Evolutionary conservation across 2,888 invertebrate species (phyloP).

Genomic region (Theretra japonica): DNA sequence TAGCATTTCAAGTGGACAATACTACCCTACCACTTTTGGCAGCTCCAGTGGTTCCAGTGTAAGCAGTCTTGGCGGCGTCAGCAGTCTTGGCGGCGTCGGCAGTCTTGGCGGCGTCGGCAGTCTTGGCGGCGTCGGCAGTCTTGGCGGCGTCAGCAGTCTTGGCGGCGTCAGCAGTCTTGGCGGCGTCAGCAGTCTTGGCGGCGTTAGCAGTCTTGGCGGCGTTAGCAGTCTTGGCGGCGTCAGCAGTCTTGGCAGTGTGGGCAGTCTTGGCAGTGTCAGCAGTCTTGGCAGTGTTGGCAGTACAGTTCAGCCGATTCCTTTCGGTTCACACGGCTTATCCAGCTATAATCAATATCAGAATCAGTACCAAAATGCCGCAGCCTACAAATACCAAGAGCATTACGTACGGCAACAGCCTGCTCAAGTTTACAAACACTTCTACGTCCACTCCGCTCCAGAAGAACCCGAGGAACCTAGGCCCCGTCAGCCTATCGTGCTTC

Average conservation of each 20-base stretch:
- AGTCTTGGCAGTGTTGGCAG: neutral
- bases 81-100: neutral
- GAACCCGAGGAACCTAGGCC: conserved; percentile 81
- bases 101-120: neutral
- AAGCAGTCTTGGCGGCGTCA: neutral
- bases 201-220: neutral
- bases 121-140: no score
- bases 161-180: no score
- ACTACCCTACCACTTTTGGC: conserved; percentile 34
- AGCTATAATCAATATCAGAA: conserved; percentile 32
- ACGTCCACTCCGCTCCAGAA: conserved; percentile 78
- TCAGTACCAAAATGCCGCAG: conserved; percentile 48
- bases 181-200: neutral
- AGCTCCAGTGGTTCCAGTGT: conserved; percentile 18
- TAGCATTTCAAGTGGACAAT: conserved; percentile 31
- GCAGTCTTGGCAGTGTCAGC: neutral
- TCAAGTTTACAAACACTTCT: conserved; percentile 86
- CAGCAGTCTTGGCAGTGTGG: neutral
- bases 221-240: neutral
- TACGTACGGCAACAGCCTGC: conserved; percentile 90
- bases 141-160: no score
- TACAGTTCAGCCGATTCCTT: neutral
- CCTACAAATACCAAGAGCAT: conserved; percentile 76
- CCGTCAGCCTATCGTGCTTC: conserved; percentile 84
- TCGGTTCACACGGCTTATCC: conserved; percentile 15